These are phyloP conservation scores for Tipula unca DNA, from an alignment of 2,888 invertebrate genomes.

Conservation along the genomic window DNA sequence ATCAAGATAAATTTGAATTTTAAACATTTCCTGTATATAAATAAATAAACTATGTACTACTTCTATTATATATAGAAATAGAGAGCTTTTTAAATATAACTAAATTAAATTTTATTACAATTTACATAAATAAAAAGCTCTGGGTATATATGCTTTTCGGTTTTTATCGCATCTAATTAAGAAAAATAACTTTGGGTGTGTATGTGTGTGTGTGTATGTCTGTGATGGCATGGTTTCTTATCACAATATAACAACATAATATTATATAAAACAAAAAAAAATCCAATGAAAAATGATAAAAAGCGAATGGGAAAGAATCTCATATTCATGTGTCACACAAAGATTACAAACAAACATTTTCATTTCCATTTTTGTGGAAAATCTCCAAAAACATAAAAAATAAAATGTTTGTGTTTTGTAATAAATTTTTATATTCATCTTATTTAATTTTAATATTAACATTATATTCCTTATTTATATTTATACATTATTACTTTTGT, in stretches of 20 bases:
- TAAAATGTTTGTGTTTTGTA: neutral
- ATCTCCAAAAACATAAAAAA: neutral
- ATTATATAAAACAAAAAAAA: neutral
- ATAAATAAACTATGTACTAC: too few relatives aligned
- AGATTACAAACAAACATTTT: neutral
- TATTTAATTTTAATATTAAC: neutral
- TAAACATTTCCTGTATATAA: neutral
- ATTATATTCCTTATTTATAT: neutral
- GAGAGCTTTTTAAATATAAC: neutral
- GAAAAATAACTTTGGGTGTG: neutral
- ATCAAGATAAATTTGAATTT: neutral
- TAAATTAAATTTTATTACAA: neutral
- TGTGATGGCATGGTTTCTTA: neutral
- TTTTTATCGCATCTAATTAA: neutral
- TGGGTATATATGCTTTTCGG: neutral
- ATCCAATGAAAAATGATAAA: neutral
- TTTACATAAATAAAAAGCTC: neutral
- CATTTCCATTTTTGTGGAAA: neutral
- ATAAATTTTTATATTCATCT: neutral
- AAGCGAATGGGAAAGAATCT: neutral
- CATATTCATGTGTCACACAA: neutral
- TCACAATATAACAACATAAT: neutral
- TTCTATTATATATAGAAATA: neutral
- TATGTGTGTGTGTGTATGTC: neutral
- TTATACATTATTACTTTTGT: neutral